Evolutionary conservation across 1,140 invertebrate species (phyloP).

Genomic region (Achatina immaculata): DNA sequence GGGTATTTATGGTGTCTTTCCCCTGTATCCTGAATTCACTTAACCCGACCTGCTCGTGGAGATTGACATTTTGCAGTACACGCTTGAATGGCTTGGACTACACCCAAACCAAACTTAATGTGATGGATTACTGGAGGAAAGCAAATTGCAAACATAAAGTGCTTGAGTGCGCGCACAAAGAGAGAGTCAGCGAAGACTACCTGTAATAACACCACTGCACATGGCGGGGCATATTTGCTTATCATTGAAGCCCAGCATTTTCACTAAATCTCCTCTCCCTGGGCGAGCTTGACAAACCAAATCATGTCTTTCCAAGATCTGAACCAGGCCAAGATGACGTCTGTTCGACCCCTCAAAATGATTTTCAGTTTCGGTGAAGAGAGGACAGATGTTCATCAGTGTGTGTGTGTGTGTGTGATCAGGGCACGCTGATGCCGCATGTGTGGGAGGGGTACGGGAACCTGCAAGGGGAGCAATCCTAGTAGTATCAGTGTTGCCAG

Average conservation of each 20-base stretch:
- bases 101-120: no score
- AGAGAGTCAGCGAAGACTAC: neutral
- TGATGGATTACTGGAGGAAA: neutral
- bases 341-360: neutral
- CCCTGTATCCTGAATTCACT: no score
- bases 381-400: neutral
- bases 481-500: no score
- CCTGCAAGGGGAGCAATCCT: no score
- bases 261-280: neutral
- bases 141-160: neutral
- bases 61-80: no score
- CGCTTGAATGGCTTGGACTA: no score
- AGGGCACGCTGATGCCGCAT: neutral
- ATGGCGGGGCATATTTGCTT: neutral
- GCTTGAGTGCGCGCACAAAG: neutral
- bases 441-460: no score
- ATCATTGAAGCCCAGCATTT: neutral
- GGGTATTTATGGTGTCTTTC: no score
- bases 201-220: neutral
- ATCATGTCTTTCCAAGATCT: neutral
- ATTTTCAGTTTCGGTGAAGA: neutral
- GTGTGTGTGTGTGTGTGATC: neutral
- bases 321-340: neutral
- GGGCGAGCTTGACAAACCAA: neutral
- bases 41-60: no score